Evolutionary conservation across 23 tunicate species (phyloP).

Genomic region (Corella eumyota): DNA sequence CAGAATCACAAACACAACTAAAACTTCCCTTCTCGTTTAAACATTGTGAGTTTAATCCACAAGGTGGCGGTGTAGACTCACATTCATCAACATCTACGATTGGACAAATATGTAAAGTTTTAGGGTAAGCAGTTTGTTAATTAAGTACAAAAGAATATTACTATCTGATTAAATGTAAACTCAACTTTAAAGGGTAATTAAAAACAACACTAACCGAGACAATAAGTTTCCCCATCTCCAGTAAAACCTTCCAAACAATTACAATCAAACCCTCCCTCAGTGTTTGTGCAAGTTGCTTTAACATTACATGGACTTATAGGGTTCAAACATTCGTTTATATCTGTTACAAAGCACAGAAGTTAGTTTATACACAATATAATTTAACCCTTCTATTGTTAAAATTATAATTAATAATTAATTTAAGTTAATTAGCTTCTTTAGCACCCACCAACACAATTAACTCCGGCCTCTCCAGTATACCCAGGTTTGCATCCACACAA

Average conservation of each 20-base stretch:
- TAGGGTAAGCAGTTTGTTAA: background rate
- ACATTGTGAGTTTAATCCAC: constrained; percentile 35
- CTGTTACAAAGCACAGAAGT: too few relatives aligned
- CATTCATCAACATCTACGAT: constrained; percentile 61
- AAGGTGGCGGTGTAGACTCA: constrained; percentile 8
- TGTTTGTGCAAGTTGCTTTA: constrained; percentile 37
- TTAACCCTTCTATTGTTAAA: too few relatives aligned
- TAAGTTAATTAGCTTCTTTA: too few relatives aligned
- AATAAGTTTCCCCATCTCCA: constrained; percentile 19
- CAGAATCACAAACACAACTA: constrained; percentile 25
- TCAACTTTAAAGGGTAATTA: too few relatives aligned
- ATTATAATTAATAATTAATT: too few relatives aligned
- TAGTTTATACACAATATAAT: too few relatives aligned
- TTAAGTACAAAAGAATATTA: too few relatives aligned
- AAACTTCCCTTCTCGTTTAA: constrained; percentile 33
- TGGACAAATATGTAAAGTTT: too few relatives aligned
- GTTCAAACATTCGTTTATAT: too few relatives aligned
- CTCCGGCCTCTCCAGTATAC: constrained; percentile 19
- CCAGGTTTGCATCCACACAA: constrained; percentile 15
- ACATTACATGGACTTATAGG: too few relatives aligned
- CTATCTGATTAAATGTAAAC: too few relatives aligned
- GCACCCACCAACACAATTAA: constrained; percentile 2
- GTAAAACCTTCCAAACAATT: constrained; percentile 18
- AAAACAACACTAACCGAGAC: constrained; percentile 3
- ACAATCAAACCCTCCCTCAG: constrained; percentile 32